Evolutionary conservation across 2,113 vertebrate genomes (phyloP), one percentile per base, ranked within the genome.

Genomic region (Steatornis caripensis): DNA sequence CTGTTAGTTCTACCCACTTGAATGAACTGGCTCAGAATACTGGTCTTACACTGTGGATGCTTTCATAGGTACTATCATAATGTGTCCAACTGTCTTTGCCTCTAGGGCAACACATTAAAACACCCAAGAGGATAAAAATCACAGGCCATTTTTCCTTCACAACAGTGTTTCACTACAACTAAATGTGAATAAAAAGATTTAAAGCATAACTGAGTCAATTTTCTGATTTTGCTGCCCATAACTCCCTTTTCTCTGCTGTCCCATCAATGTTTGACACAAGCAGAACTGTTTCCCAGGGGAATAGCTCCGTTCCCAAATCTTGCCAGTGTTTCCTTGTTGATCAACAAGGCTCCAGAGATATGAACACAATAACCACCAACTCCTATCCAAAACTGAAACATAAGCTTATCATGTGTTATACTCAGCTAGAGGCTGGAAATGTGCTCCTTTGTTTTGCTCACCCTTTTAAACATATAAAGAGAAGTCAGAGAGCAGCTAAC

Each of bases 391-490:
- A 93, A 78, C 23, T 13, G 55, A 88, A 90, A 77, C 46, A 43
- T 43, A 90, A 79, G 32, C 48, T 96, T 93, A 43, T 68, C 77
- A 46, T 51, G 32, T 15, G 51, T 39, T 82, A 72, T 82, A 91
- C 69, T 87, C 95, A 84, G 24, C 60, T 79, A 84, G 43, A 94
- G 94, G 51, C 60, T 97, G 55, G 49, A 97, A 95, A 90, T 72
- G n/a, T 69, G 57, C 53, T 90, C 43, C 64, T 85, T 96, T 95
- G 55, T 75, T 96, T 89, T 88, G 54, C 89, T 89, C 19, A 87
- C 24, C 46, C 94, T 90, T 84, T 64, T 93, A 97, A 97, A 51
- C 62, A 65, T 27, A 87, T 36, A 89, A 92, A 93, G 80, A 71
- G 36, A 81, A 80, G 75, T 85, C 88, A 96, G 84, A 91, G 76